Percentiles rank a stretch among this genome's conserved stretches.
phyloP scores from a whole-genome alignment of 1,140 invertebrate species.

The Penaeus indicus region DNA sequence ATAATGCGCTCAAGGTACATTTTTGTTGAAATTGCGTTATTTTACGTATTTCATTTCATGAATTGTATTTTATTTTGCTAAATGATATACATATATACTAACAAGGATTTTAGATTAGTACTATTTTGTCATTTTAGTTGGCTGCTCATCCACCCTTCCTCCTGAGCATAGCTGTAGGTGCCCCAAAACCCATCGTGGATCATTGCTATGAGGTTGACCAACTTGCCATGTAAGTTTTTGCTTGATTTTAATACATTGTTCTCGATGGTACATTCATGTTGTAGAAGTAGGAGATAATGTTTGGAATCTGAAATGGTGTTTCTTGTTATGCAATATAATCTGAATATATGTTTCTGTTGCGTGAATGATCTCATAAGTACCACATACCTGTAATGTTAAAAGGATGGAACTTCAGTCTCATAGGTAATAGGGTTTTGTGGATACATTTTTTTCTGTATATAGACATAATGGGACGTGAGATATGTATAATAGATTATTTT shows the following conservation, averaged over 20 bases:
- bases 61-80: not conserved
- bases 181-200: conserved; percentile 80
- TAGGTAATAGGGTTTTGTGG: no score
- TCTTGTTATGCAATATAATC: no score
- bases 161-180: conserved; percentile 82
- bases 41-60: not conserved
- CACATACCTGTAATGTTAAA: no score
- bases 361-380: no score
- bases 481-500: no score
- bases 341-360: no score
- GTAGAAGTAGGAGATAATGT: no score
- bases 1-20: conserved; percentile 61
- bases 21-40: not conserved
- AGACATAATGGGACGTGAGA: no score
- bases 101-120: not conserved
- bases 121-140: conserved; percentile 25
- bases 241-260: not conserved
- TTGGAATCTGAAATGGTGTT: no score
- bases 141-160: conserved; percentile 72
- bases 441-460: no score
- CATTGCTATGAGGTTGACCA: conserved; percentile 82
- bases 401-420: no score
- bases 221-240: conserved; percentile 77
- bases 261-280: not conserved
- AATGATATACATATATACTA: no score